Conservation (phyloP, 2,113 vertebrate species). For the Rhabdomys dilectus region DNA sequence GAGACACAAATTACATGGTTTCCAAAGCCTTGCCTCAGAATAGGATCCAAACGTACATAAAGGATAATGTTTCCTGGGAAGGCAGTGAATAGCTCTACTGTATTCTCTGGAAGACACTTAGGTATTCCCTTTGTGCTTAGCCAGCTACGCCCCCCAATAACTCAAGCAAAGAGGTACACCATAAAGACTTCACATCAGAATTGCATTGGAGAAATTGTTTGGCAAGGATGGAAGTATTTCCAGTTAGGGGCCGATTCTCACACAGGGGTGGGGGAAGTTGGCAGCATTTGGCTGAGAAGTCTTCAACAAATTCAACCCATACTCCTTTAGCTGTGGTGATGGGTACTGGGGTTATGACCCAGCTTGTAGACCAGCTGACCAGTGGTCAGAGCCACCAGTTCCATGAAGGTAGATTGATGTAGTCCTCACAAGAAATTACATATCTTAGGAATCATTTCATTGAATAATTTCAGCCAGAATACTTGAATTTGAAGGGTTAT, state of each 20-base stretch:
- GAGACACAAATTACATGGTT: conserved; percentile 4
- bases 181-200: conserved; percentile 41
- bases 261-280: neutral
- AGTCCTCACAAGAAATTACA: neutral
- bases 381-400: neutral
- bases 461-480: neutral
- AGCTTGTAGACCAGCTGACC: neutral
- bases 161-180: conserved; percentile 48
- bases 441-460: neutral
- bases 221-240: conserved; percentile 20
- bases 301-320: neutral
- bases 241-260: neutral
- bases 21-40: conserved; percentile 49
- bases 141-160: conserved; percentile 45
- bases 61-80: conserved; percentile 52
- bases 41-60: conserved; percentile 45
- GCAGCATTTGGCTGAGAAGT: neutral
- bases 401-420: neutral
- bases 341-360: neutral
- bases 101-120: conserved; percentile 63
- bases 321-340: neutral
- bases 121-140: conserved; percentile 20
- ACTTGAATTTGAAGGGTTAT: conserved; percentile 11
- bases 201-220: conserved; percentile 46
- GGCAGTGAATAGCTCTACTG: conserved; percentile 52